These are phyloP conservation scores for Zygaena filipendulae DNA, from an alignment of 2,888 invertebrate species.

Conservation along the genomic window DNA sequence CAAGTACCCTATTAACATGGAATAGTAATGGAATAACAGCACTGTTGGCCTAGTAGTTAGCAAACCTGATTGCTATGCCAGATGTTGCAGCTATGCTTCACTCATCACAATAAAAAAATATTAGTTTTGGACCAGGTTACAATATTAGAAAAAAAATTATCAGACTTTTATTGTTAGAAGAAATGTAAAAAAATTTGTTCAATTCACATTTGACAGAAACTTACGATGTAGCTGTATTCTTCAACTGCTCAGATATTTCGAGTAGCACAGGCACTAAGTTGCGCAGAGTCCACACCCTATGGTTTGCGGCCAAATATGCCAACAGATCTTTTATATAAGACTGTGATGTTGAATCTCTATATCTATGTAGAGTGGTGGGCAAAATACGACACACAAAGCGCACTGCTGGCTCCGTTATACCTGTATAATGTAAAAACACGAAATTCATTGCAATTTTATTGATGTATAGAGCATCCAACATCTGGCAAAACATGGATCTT, in stretches of 20 bases:
- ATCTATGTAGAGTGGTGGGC: slow-evolving; percentile 80
- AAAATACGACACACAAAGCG: slow-evolving; percentile 83
- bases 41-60: no score
- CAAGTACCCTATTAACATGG: no score
- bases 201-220: no score
- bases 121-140: no score
- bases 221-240: slow-evolving; percentile 75
- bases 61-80: no score
- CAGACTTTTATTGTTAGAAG: no score
- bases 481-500: no score
- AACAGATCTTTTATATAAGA: slow-evolving; percentile 78
- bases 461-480: slow-evolving; percentile 12
- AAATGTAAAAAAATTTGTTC: no score
- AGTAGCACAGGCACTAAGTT: slow-evolving; percentile 72
- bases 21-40: no score
- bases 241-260: slow-evolving; percentile 73
- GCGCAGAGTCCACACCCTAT: slow-evolving; percentile 78
- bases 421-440: slow-evolving; percentile 53
- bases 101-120: no score
- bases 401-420: slow-evolving; percentile 80
- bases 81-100: no score
- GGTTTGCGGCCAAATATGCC: slow-evolving; percentile 69
- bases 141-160: no score
- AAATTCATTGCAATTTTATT: slow-evolving; percentile 10
- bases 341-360: slow-evolving; percentile 83